phyloP scores from a whole-genome alignment of 2,113 vertebrate species.

The Arothron firmamentum region DNA sequence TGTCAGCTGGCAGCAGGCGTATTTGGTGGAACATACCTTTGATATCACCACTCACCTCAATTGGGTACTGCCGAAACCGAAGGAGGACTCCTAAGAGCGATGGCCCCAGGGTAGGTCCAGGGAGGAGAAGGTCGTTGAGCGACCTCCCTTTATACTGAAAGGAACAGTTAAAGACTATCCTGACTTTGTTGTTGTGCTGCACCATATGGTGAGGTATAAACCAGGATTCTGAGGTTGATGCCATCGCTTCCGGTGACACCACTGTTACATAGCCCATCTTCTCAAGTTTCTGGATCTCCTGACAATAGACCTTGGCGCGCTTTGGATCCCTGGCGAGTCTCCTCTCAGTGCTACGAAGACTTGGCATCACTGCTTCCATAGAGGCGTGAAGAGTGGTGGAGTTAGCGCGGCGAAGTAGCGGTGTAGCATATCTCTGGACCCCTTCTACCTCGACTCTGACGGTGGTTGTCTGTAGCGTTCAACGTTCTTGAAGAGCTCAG shows the following conservation, averaged over 20 bases:
- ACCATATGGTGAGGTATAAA: slow-evolving; percentile 15
- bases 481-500: neutral
- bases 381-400: neutral
- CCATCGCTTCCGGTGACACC: neutral
- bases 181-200: neutral
- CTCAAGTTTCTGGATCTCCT: slow-evolving; percentile 2
- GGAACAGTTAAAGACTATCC: slow-evolving; percentile 21
- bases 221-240: neutral
- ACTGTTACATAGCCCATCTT: neutral
- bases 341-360: slow-evolving; percentile 5
- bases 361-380: neutral
- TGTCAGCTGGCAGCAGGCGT: slow-evolving; percentile 9
- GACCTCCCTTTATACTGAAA: neutral
- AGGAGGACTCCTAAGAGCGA: slow-evolving; percentile 1
- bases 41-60: slow-evolving; percentile 14
- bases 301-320: neutral
- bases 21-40: slow-evolving; percentile 36
- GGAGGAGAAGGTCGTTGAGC: slow-evolving; percentile 10
- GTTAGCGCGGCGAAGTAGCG: neutral
- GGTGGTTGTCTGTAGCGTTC: slow-evolving; percentile 5
- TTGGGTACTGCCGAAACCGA: slow-evolving; percentile 1
- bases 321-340: neutral
- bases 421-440: slow-evolving; percentile 7
- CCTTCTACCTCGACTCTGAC: neutral
- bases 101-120: slow-evolving; percentile 9